These are phyloP conservation scores for Dendronephthya gigantea DNA, from an alignment of 64 coral and sea anemone genomes.

Conservation along the genomic window DNA sequence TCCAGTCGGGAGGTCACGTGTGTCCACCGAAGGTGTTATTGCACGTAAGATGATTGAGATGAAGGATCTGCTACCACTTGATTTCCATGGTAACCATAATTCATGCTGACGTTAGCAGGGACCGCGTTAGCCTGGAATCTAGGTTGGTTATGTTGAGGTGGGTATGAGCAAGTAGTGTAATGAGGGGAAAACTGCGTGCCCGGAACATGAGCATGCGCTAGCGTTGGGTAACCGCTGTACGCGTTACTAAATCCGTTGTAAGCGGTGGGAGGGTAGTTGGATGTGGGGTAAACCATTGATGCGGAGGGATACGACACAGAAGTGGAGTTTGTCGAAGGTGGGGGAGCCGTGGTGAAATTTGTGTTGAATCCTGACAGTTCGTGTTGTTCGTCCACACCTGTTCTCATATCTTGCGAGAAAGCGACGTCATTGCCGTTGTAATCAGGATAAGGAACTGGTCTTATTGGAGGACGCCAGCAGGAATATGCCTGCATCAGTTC, in stretches of 20 bases:
- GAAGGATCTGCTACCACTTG: neutral
- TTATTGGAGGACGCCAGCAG: conserved; percentile 55
- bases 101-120: neutral
- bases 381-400: neutral
- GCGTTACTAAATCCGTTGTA: conserved; percentile 5
- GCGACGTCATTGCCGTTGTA: conserved; percentile 5
- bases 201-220: neutral
- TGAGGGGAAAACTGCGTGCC: neutral
- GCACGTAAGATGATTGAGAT: neutral
- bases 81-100: conserved; percentile 8
- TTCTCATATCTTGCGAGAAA: neutral
- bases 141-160: neutral
- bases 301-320: neutral
- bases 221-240: neutral
- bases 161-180: neutral
- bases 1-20: too few relatives aligned
- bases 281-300: neutral
- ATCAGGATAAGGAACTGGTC: conserved; percentile 39
- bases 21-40: too few relatives aligned
- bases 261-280: conserved; percentile 3
- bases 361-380: conserved; percentile 3
- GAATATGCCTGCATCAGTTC: conserved; percentile 96
- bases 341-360: neutral
- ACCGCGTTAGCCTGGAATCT: conserved; percentile 10
- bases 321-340: neutral